A percentile compares a stretch with the other conserved stretches of the same genome.
These are phyloP conservation scores for Coronaproctus castanopsis DNA, from an alignment of 2,888 invertebrate genomes.

Conservation along the genomic window DNA sequence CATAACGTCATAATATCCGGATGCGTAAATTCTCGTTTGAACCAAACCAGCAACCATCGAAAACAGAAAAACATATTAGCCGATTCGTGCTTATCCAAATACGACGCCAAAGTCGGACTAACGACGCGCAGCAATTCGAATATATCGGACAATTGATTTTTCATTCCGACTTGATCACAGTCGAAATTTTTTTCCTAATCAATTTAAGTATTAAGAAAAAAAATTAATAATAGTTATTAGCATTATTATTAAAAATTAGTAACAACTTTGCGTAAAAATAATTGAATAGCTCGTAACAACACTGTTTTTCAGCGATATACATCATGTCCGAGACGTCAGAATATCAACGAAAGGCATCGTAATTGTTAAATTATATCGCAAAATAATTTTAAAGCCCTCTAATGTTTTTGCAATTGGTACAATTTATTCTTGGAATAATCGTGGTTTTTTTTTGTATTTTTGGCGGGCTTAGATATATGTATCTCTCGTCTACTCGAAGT, in stretches of 20 bases:
- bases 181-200: slow-evolving; percentile 84
- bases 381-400: too few species aligned
- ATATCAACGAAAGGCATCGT: too few species aligned
- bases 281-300: too few species aligned
- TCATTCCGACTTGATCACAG: slow-evolving; percentile 92
- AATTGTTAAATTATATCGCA: too few species aligned
- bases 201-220: background rate
- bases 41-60: slow-evolving; percentile 88
- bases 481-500: too few species aligned
- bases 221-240: background rate
- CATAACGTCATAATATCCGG: slow-evolving; percentile 74
- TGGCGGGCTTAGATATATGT: too few species aligned
- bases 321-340: too few species aligned
- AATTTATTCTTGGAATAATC: too few species aligned
- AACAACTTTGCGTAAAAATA: background rate
- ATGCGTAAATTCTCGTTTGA: slow-evolving; percentile 81
- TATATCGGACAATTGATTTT: slow-evolving; percentile 68
- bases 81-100: slow-evolving; percentile 67
- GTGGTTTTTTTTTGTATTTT: too few species aligned
- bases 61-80: slow-evolving; percentile 98
- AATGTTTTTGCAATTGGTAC: too few species aligned
- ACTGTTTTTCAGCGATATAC: too few species aligned
- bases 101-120: slow-evolving; percentile 65
- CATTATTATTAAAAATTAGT: background rate
- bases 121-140: slow-evolving; percentile 59